phyloP scores from a whole-genome alignment of 2,888 invertebrate species.

The Sphinx pinastri region DNA sequence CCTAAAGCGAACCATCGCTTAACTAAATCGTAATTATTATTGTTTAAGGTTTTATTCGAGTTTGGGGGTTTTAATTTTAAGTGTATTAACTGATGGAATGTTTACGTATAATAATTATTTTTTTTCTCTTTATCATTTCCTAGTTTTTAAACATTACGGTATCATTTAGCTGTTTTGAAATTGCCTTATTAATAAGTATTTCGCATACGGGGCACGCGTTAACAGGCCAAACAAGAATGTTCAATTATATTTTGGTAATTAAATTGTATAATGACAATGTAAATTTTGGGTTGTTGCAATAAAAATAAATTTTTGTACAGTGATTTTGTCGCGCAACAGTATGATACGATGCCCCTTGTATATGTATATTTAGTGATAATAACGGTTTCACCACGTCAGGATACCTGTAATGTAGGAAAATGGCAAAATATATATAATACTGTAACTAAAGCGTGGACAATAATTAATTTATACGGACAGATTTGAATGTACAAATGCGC shows the following conservation, averaged over 20 bases:
- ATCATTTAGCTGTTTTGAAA: constrained; percentile 47
- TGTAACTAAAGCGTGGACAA: constrained; percentile 38
- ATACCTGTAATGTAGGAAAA: constrained; percentile 23
- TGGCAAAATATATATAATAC: constrained; percentile 30
- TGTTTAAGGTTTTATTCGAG: constrained; percentile 61
- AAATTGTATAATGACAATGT: constrained; percentile 49
- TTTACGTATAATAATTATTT: constrained; percentile 56
- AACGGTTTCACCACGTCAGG: constrained; percentile 50
- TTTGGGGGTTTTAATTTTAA: constrained; percentile 65
- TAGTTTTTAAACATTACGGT: constrained; percentile 51
- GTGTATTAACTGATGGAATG: constrained; percentile 70
- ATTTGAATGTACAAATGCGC: constrained; percentile 63
- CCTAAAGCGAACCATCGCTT: constrained; percentile 12
- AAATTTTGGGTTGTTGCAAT: constrained; percentile 82
- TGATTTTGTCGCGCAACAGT: constrained; percentile 60
- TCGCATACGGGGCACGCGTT: constrained; percentile 61
- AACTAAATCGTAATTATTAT: constrained; percentile 27
- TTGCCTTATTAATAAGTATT: constrained; percentile 60
- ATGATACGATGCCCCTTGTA: constrained; percentile 62
- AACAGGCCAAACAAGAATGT: constrained; percentile 12
- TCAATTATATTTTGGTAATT: constrained; percentile 22
- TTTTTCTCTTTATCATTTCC: constrained; percentile 42
- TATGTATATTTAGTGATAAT: constrained; percentile 63
- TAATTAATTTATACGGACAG: constrained; percentile 39
- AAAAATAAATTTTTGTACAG: constrained; percentile 59